Percentiles rank a stretch among this genome's conserved stretches.
These are phyloP conservation scores for Gambusia affinis DNA, from an alignment of 2,113 vertebrate species.

Conservation along the genomic window DNA sequence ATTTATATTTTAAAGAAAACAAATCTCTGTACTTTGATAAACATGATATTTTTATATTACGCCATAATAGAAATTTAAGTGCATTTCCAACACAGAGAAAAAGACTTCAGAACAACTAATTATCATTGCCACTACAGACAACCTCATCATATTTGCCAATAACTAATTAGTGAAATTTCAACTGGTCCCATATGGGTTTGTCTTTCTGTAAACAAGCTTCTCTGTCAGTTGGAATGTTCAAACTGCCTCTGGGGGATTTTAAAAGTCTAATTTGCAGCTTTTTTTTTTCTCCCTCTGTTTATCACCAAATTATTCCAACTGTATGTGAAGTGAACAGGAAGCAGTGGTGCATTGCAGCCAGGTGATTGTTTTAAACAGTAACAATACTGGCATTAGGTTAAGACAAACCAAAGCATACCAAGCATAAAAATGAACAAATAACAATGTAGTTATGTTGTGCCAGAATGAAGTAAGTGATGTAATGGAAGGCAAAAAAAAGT, in stretches of 20 bases:
- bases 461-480: background rate
- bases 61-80: background rate
- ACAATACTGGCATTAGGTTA: background rate
- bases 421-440: background rate
- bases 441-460: background rate
- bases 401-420: background rate
- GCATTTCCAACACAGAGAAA: conserved; percentile 2
- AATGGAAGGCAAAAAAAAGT: background rate
- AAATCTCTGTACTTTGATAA: background rate
- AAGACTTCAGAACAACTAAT: conserved; percentile 32
- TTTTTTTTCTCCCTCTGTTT: conserved; percentile 11
- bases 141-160: conserved; percentile 36
- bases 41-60: background rate
- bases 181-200: conserved; percentile 13
- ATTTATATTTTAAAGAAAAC: background rate
- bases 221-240: conserved; percentile 12
- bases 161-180: conserved; percentile 45
- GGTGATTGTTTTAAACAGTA: background rate
- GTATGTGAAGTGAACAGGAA: background rate
- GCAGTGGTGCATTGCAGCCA: background rate
- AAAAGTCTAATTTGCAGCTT: conserved; percentile 3
- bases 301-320: conserved; percentile 2
- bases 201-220: conserved; percentile 33
- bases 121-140: conserved; percentile 34
- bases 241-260: background rate